Base-by-base conservation (phyloP, 2,113 vertebrate species). In the Cyprinus carpio region DNA sequence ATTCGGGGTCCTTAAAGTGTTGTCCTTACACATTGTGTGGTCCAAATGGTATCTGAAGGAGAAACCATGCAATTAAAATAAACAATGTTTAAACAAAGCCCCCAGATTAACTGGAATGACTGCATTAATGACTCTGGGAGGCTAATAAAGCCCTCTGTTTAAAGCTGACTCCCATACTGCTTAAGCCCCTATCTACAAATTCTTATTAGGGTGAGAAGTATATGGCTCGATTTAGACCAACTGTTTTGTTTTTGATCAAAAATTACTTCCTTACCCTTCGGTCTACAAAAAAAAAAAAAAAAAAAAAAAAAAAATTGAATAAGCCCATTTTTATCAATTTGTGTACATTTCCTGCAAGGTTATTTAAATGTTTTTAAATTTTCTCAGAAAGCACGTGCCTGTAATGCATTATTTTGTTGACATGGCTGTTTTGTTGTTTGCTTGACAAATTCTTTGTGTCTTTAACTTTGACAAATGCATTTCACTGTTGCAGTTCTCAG, bases 121-220 rank as follows among this genome's bases (percentile, higher is more conserved):
- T 27, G 74, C 82, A 89, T 82, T 87, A 89, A 88, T 85, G 72
- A 86, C 72, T 29, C 76, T 20, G n/a, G 23, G 82, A 82, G 85
- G 81, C 89, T 90, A 92, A 92, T 92, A 90, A 88, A 88, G 87
- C 84, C 79, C 85, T 49, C 49, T 76, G 88, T 93, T 93, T 93
- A 93, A 87, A 90, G 91, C 91, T 25, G 88, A 80, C 87, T 84
- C 23, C 88, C 85, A 90, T 90, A 81, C 90, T 90, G 88, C 87
- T 87, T 84, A 78, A 2, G 62, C 85, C 86, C 90, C 84, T 89
- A 87, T 94, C 92, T 91, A 92, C 90, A 92, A 91, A 93, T 94
- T 95, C 91, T 91, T 91, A 91, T 87, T 86, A 88, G 90, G 90
- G 94, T 94, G 93, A 92, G 92, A 94, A 87, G 89, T 87, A 91